Evolutionary conservation across 2,888 invertebrate genomes (phyloP).

Genomic region (Balanococcus diminutus): DNA sequence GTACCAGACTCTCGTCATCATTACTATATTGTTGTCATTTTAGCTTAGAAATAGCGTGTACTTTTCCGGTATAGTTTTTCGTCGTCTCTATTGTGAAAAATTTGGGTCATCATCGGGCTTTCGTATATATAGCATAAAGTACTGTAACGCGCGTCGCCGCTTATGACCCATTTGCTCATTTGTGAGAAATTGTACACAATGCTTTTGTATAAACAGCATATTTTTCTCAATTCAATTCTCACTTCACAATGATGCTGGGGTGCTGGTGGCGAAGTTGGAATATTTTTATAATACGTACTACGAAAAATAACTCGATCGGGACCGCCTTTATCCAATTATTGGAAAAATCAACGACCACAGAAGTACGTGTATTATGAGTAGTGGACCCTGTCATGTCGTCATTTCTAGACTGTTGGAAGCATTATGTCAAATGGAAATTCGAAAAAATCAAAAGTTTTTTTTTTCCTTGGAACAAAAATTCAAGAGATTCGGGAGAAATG

Average conservation of each 20-base stretch:
- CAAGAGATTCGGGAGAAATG: too few relatives aligned
- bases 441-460: too few relatives aligned
- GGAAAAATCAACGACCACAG: not conserved
- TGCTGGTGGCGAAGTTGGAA: not conserved
- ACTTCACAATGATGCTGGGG: not conserved
- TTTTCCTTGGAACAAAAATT: too few relatives aligned
- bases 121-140: not conserved
- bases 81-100: not conserved
- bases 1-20: not conserved
- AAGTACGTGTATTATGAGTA: not conserved
- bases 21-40: not conserved
- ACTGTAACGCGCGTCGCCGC: not conserved
- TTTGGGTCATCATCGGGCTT: not conserved
- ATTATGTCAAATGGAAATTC: too few relatives aligned
- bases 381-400: too few relatives aligned
- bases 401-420: too few relatives aligned
- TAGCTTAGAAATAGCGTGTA: not conserved
- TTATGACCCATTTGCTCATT: conserved; percentile 12
- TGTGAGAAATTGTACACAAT: not conserved
- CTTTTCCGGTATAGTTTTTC: conserved; percentile 15
- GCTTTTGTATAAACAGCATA: not conserved
- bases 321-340: not conserved
- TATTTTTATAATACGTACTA: not conserved
- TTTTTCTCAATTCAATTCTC: not conserved
- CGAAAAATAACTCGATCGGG: not conserved